Percentiles rank a stretch among this genome's conserved stretches.
These are phyloP conservation scores for Chamaea fasciata DNA, from an alignment of 2,113 vertebrate genomes.

Conservation along the genomic window DNA sequence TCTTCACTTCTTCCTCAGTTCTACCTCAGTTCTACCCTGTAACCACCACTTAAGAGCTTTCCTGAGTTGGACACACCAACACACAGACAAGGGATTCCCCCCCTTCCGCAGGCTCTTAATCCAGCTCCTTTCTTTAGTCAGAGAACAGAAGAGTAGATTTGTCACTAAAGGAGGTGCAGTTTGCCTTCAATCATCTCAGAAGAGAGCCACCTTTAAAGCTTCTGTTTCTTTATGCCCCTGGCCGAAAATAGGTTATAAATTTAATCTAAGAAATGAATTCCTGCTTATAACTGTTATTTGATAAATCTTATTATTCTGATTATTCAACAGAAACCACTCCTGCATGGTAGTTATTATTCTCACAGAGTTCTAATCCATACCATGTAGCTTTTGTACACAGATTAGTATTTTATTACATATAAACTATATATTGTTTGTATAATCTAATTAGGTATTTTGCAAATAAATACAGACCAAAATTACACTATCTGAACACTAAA, in stretches of 20 bases:
- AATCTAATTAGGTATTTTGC: constrained; percentile 46
- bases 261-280: constrained; percentile 55
- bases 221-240: constrained; percentile 11
- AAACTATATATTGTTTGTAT: background rate
- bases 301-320: constrained; percentile 49
- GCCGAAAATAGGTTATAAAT: constrained; percentile 32
- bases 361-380: constrained; percentile 39
- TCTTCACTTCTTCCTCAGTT: background rate
- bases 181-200: constrained; percentile 7
- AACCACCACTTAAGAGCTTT: background rate
- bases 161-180: background rate
- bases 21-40: background rate
- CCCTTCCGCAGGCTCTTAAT: background rate
- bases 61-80: background rate
- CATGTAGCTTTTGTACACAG: constrained; percentile 39
- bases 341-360: constrained; percentile 11
- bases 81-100: background rate
- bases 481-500: background rate
- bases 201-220: constrained; percentile 31
- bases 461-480: constrained; percentile 9
- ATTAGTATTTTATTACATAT: constrained; percentile 40
- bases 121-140: background rate
- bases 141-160: constrained; percentile 28
- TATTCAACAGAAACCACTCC: constrained; percentile 34
- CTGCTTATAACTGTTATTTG: constrained; percentile 49